These are phyloP conservation scores for Callorhinus ursinus DNA, from an alignment of 2,113 vertebrate species.

Conservation along the genomic window DNA sequence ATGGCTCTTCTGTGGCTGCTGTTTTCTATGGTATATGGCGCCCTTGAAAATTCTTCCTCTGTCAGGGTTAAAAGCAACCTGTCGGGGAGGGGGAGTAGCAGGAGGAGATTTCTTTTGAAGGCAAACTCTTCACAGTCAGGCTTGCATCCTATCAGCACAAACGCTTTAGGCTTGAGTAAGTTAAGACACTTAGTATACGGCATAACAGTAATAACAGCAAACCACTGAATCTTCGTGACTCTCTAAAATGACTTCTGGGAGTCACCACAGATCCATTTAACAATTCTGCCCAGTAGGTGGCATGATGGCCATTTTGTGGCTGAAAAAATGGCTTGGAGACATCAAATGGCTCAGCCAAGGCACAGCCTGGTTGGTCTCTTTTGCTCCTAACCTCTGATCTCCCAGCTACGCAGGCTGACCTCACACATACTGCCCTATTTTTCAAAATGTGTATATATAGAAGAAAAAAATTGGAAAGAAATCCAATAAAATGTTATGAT, in stretches of 20 bases:
- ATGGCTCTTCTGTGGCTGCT: conserved; percentile 91
- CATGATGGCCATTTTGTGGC: neutral
- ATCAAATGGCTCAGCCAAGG: neutral
- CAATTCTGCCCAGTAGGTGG: neutral
- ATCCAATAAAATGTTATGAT: neutral
- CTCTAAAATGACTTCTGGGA: neutral
- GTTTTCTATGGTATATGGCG: conserved; percentile 90
- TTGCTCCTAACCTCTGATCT: neutral
- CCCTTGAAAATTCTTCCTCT: conserved; percentile 91
- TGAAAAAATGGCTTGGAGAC: neutral
- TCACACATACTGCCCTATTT: neutral
- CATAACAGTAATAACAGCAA: neutral
- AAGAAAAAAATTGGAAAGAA: neutral
- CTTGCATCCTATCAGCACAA: neutral
- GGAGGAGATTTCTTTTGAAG: neutral
- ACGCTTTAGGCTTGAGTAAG: neutral
- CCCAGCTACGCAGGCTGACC: neutral
- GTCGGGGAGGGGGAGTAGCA: neutral
- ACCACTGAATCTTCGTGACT: neutral
- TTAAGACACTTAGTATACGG: neutral
- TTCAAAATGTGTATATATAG: neutral
- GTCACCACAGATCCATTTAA: neutral
- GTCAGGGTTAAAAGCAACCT: conserved; percentile 93
- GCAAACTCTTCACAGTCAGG: neutral
- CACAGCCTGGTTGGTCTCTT: neutral